These are phyloP conservation scores for Noturus placidus DNA, from an alignment of 2,113 vertebrate genomes.

Conservation along the genomic window DNA sequence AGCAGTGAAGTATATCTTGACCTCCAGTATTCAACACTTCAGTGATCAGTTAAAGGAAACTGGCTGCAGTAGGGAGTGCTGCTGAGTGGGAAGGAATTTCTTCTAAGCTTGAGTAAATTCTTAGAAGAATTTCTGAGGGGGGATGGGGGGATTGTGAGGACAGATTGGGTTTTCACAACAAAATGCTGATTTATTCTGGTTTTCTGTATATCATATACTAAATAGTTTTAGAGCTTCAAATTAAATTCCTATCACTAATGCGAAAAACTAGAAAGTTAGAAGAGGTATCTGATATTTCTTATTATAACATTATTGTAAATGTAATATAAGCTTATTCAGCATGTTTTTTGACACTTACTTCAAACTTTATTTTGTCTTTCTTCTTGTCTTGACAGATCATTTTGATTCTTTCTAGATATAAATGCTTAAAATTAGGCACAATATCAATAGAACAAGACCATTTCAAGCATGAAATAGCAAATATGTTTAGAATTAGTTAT, in stretches of 20 bases:
- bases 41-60: slow-evolving; percentile 50
- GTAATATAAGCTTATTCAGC: too few species aligned
- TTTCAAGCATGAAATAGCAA: background rate
- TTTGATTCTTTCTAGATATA: background rate
- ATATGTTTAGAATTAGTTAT: background rate
- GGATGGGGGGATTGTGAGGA: background rate
- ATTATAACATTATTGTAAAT: too few species aligned
- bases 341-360: too few species aligned
- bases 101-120: slow-evolving; percentile 55
- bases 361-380: too few species aligned
- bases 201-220: too few species aligned
- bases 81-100: slow-evolving; percentile 45
- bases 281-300: too few species aligned
- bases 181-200: background rate
- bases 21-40: slow-evolving; percentile 18
- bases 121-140: slow-evolving; percentile 36
- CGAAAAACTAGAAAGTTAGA: too few species aligned
- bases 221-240: too few species aligned
- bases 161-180: background rate
- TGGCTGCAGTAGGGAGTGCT: background rate
- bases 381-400: too few species aligned
- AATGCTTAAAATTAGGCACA: background rate
- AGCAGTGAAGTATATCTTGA: slow-evolving; percentile 47
- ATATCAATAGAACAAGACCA: background rate
- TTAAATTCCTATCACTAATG: too few species aligned